These are phyloP conservation scores for Chamaetylas fuelleborni DNA, from an alignment of 2,113 vertebrate species.

Conservation along the genomic window DNA sequence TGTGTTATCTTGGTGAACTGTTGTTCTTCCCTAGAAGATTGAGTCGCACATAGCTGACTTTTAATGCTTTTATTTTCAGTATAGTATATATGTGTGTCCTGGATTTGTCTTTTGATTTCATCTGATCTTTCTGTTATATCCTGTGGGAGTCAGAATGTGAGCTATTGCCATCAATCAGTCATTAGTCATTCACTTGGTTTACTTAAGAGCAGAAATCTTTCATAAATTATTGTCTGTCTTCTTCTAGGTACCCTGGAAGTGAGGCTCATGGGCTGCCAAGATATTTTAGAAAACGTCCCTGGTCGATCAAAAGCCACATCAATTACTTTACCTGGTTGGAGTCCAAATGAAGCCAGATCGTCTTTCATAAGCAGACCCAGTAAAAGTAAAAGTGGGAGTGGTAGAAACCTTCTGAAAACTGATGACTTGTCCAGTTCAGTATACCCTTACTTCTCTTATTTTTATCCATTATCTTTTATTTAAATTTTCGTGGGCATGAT, in stretches of 20 bases:
- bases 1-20: neutral
- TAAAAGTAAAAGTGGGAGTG: conserved; percentile 88
- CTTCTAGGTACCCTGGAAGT: conserved; percentile 93
- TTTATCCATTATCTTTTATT: neutral
- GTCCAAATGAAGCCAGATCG: conserved; percentile 92
- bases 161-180: neutral
- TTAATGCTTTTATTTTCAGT: neutral
- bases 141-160: neutral
- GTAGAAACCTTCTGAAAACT: conserved; percentile 90
- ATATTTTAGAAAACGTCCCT: conserved; percentile 95
- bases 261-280: conserved; percentile 98
- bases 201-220: neutral
- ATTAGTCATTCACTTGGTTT: neutral
- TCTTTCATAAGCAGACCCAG: conserved; percentile 96
- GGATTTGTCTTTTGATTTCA: neutral
- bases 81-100: neutral
- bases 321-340: conserved; percentile 90
- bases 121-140: neutral
- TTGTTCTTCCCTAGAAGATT: neutral
- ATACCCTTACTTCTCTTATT: conserved; percentile 30
- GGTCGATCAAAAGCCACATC: conserved; percentile 94
- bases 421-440: conserved; percentile 97
- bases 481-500: neutral
- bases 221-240: neutral
- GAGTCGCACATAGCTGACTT: neutral